Base-by-base conservation (phyloP, 2,113 vertebrate genomes). In the Tautogolabrus adspersus region DNA sequence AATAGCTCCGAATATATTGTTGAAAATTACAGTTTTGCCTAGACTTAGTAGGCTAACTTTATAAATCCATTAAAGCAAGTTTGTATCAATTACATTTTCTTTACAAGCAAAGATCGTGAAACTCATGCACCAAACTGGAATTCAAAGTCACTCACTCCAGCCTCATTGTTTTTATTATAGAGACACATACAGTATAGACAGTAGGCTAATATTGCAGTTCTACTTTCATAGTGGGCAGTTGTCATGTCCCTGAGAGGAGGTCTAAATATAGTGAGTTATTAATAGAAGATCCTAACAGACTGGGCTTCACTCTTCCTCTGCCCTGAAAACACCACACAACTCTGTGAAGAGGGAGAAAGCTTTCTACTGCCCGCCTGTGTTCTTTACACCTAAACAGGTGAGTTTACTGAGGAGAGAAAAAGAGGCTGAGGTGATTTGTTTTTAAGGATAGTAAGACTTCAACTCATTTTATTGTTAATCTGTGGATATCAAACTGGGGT, bases 241-340 rank as follows among this genome's bases (percentile, higher is more conserved):
- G 71, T 79, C 56, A 69, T 49, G 11, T 66, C 46, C 44, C 51
- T 34, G 58, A 63, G 69, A 75, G 49, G 58, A 62, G 37, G 42
- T 26, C 72, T 47, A 72, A 78, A 89, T 75, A 87, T 81, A 89
- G 40, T 10, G 16, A 51, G 16, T 75, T 86, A 86, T 82, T 82
- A 63, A 84, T 86, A 77, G 84, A 67, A 42, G 5, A 56, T 22
- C 40, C 22, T 8, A 37, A 49, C 61, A 60, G 63, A 21, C 73
- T 63, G 60, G n/a, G 42, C 58, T 51, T 61, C 68, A 59, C 57
- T 61, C n/a, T 19, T 30, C 47, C 60, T 73, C 58, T 49, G 63
- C 23, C 44, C 26, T 64, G 71, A 73, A 19, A 46, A 63, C 56
- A 59, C 16, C 13, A 70, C 23, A 49, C n/a, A 49, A 9, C 47